Evolutionary conservation across 2,888 invertebrate species (phyloP).

Genomic region (Cheiracanthium punctorium): DNA sequence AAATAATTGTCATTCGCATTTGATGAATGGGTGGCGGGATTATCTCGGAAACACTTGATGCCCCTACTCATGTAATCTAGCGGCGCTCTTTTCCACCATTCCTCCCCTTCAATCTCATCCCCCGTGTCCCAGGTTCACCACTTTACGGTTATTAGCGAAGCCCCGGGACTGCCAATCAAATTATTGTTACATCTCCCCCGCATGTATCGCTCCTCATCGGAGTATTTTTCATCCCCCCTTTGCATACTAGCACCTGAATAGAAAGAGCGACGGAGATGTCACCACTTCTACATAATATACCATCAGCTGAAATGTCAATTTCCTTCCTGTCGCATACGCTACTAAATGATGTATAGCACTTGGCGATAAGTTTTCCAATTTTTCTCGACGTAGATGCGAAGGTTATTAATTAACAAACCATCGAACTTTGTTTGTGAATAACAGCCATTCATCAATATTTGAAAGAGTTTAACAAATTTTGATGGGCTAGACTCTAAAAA

Average conservation of each 20-base stretch:
- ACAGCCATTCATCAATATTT: too few relatives aligned
- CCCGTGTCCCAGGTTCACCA: slow-evolving; percentile 70
- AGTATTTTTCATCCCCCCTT: background rate
- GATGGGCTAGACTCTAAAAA: too few relatives aligned
- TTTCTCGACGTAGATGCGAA: too few relatives aligned
- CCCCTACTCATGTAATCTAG: slow-evolving; percentile 51
- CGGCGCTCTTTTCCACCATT: slow-evolving; percentile 38
- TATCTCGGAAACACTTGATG: slow-evolving; percentile 65
- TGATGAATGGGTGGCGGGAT: slow-evolving; percentile 62
- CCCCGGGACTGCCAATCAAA: slow-evolving; percentile 65
- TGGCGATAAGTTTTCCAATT: too few relatives aligned
- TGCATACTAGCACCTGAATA: background rate
- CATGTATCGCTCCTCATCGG: slow-evolving; percentile 23
- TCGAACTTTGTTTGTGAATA: too few relatives aligned
- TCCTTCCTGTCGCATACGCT: background rate
- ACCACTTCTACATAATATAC: background rate
- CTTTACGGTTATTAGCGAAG: slow-evolving; percentile 67
- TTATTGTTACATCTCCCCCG: slow-evolving; percentile 66
- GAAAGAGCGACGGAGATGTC: slow-evolving; percentile 1
- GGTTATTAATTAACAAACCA: background rate
- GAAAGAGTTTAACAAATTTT: too few relatives aligned
- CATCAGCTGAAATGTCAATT: background rate
- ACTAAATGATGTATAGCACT: background rate
- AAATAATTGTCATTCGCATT: slow-evolving; percentile 27
- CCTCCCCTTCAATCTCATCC: slow-evolving; percentile 68